Percentiles rank a stretch among this genome's conserved stretches.
Conservation (phyloP, 2,888 invertebrate species). For the Hylaea fasciaria region DNA sequence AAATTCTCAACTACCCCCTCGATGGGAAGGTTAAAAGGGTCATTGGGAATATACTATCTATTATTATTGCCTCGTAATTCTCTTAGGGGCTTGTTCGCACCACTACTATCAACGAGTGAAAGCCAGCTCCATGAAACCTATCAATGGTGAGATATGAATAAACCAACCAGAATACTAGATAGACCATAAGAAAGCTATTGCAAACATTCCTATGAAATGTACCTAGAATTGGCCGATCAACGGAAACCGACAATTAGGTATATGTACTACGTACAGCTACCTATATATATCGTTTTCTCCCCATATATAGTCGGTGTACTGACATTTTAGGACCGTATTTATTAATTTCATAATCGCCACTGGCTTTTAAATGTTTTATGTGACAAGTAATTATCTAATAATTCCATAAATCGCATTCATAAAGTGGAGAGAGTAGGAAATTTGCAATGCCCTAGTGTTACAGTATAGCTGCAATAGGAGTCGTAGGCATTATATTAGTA, state of each 20-base stretch:
- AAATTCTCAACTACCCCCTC: no score
- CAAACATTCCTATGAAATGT: conserved; percentile 15
- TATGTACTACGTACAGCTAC: conserved; percentile 2
- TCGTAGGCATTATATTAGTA: conserved; percentile 9
- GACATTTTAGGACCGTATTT: conserved; percentile 4
- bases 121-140: conserved; percentile 54
- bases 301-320: conserved; percentile 12
- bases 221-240: conserved; percentile 10
- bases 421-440: conserved; percentile 30
- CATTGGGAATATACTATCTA: no score
- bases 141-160: conserved; percentile 52
- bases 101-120: conserved; percentile 53
- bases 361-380: conserved; percentile 29
- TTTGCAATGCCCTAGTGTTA: conserved; percentile 9
- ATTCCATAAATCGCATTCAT: conserved; percentile 27
- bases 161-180: conserved; percentile 30
- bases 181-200: conserved; percentile 26
- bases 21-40: no score
- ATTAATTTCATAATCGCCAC: conserved; percentile 25
- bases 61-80: conserved; percentile 3
- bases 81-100: conserved; percentile 8
- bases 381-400: conserved; percentile 32
- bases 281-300: conserved; percentile 12
- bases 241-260: conserved; percentile 23
- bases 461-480: conserved; percentile 17